These are phyloP conservation scores for Ophion costatus DNA, from an alignment of 2,888 invertebrate genomes.

Conservation along the genomic window DNA sequence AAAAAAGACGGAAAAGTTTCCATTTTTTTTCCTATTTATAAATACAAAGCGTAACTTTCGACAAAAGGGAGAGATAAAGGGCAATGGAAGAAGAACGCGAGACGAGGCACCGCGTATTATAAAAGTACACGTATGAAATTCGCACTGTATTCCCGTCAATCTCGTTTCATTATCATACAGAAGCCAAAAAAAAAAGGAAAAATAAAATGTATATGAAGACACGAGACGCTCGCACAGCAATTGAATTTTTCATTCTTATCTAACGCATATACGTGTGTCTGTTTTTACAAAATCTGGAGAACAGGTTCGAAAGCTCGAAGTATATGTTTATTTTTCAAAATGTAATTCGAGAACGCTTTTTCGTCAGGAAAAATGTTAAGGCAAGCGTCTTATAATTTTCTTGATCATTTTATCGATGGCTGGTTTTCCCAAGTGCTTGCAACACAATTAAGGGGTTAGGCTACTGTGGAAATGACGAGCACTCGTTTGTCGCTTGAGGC, in stretches of 20 bases:
- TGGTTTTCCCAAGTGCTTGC: slow-evolving; percentile 17
- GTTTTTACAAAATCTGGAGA: background rate
- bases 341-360: background rate
- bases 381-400: background rate
- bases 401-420: background rate
- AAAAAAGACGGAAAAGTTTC: slow-evolving; percentile 35
- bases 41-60: slow-evolving; percentile 51
- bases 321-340: background rate
- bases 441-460: background rate
- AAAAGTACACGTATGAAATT: slow-evolving; percentile 29
- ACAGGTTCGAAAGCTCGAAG: background rate
- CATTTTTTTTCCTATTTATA: slow-evolving; percentile 5
- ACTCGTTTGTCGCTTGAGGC: no score
- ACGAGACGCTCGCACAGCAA: background rate
- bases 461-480: no score
- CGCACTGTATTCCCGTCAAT: slow-evolving; percentile 26
- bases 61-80: slow-evolving; percentile 39
- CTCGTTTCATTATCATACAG: slow-evolving; percentile 28
- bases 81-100: background rate
- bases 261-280: background rate
- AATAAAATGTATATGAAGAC: background rate
- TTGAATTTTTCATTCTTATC: slow-evolving; percentile 6
- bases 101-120: slow-evolving; percentile 14
- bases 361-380: background rate
- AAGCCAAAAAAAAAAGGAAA: slow-evolving; percentile 9